Evolutionary conservation across 2,888 invertebrate species (phyloP).

Genomic region (Ditylenchus weischeri): DNA sequence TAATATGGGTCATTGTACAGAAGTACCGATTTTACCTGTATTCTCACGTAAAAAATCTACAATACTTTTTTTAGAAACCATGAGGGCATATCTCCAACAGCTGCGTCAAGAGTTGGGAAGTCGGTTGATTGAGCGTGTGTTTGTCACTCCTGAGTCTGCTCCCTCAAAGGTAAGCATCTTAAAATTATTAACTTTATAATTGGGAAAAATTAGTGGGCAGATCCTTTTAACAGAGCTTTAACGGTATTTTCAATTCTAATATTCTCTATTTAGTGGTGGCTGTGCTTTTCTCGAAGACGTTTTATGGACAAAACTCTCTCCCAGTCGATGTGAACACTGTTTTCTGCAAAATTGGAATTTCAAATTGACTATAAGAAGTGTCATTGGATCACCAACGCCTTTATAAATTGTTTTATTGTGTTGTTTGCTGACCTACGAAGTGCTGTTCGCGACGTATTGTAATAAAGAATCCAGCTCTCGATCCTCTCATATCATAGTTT

Average conservation of each 20-base stretch:
- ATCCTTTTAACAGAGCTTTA: neutral
- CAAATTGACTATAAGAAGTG: no score
- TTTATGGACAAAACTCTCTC: constrained; percentile 94
- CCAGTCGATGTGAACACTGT: constrained; percentile 20
- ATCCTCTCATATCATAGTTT: no score
- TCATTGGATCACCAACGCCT: no score
- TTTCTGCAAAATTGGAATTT: no score
- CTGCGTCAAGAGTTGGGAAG: constrained; percentile 88
- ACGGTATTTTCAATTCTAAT: constrained; percentile 3
- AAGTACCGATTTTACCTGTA: constrained; percentile 30
- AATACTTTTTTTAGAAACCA: constrained; percentile 68
- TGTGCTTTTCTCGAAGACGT: constrained; percentile 97
- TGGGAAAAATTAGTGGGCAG: neutral
- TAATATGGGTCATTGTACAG: constrained; percentile 16
- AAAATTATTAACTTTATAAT: neutral
- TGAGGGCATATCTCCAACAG: constrained; percentile 89
- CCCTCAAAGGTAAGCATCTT: constrained; percentile 67
- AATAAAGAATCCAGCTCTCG: no score
- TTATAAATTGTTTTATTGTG: no score
- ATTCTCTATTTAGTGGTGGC: constrained; percentile 76
- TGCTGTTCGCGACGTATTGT: no score
- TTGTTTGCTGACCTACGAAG: no score
- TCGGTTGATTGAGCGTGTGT: constrained; percentile 86
- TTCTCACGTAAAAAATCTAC: constrained; percentile 3
- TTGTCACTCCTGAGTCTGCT: constrained; percentile 79